Percentiles rank a stretch among this genome's conserved stretches.
phyloP scores from a whole-genome alignment of 2,888 invertebrate species.

The Sarcophaga carnaria region DNA sequence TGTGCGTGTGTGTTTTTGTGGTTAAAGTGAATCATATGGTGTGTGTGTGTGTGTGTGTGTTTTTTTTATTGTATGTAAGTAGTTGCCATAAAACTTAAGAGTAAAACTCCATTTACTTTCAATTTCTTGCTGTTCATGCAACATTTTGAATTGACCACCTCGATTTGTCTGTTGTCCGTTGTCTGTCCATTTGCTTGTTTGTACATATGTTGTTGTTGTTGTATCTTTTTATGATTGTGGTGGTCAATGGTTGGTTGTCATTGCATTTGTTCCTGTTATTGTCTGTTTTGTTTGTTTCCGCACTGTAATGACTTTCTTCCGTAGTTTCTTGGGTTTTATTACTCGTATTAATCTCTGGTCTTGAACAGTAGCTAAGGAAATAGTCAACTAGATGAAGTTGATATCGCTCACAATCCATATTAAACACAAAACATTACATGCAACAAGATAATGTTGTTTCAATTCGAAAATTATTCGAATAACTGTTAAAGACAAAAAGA shows the following conservation, averaged over 20 bases:
- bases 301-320: constrained; percentile 56
- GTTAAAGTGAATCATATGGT: background rate
- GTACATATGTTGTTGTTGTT: constrained; percentile 21
- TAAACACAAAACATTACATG: too few relatives aligned
- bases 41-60: background rate
- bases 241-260: constrained; percentile 13
- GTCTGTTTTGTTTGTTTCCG: constrained; percentile 11
- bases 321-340: constrained; percentile 1
- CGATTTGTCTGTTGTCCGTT: background rate
- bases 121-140: constrained; percentile 14
- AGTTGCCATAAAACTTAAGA: background rate
- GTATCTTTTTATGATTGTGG: background rate
- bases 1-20: background rate
- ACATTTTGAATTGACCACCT: background rate
- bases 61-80: background rate
- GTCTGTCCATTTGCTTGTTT: constrained; percentile 7
- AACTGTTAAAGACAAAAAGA: too few relatives aligned
- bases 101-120: constrained; percentile 5
- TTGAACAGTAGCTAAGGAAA: too few relatives aligned
- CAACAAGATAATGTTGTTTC: too few relatives aligned
- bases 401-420: too few relatives aligned
- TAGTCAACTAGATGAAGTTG: too few relatives aligned
- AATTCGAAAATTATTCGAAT: too few relatives aligned
- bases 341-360: too few relatives aligned
- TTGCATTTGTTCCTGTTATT: constrained; percentile 1